Base-by-base conservation (phyloP, 2,113 vertebrate genomes). In the Hirundichthys speculiger region DNA sequence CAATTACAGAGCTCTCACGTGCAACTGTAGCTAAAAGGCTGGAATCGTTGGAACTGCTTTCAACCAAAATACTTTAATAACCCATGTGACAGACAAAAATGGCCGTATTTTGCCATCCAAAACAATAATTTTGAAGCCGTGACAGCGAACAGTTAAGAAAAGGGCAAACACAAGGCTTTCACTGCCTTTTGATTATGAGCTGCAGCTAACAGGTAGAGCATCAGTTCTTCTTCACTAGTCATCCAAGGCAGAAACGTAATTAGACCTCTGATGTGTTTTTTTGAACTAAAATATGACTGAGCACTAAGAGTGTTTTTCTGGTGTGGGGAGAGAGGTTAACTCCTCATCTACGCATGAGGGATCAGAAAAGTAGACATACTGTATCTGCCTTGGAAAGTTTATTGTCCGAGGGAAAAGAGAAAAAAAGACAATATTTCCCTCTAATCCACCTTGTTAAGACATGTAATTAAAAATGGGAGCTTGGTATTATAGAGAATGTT, bases 161-260 rank as follows among this genome's bases (percentile, higher is more conserved):
- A 67, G 14, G 6, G 34, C 49, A 71, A 57, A 63, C 57, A 45
- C 38, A 45, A 60, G 13, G 18, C 69, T 51, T 45, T 69, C 55
- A 57, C 15, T 62, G 57, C 57, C 15, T 71, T 82, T 89, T 84
- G 45, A 92, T 93, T 88, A 86, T 69, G 74, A 55, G 38, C 30
- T 25, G 69, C 76, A 69, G 84, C 88, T 87, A 92, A 90, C 78
- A 82, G 89, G 89, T 84, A 85, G 88, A 0, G 72, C 81, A 78
- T 83, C 83, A 67, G 55, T 86, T 86, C 75, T 82, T 88, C 88
- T 89, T 92, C 93, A 93, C 75, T 43, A 85, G 72, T 87, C 84
- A 86, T 83, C 81, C 79, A 74, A 72, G 89, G 70, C 5, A 83
- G 77, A 84, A 82, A 92, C 93, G 88, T 92, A 94, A 95, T 95